phyloP scores from a whole-genome alignment of 2,797 vertebrate species.

The Notolepis coatsorum region DNA sequence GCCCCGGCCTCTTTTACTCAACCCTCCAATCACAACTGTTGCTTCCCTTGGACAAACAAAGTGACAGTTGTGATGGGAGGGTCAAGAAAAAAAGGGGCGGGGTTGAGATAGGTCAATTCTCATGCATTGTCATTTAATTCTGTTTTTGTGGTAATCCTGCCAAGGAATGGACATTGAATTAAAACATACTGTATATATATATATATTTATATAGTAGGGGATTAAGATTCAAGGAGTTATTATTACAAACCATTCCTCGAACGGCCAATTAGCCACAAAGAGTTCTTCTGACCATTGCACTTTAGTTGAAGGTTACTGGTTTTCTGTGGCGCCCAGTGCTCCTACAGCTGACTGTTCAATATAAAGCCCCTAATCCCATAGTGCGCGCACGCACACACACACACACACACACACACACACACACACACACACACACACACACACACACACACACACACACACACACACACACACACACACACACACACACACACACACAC shows the following conservation, averaged over 20 bases:
- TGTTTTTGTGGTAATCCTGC: too few relatives aligned
- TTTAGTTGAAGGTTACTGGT: background rate
- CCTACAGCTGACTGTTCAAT: constrained; percentile 39
- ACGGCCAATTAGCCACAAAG: background rate
- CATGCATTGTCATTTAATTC: too few relatives aligned
- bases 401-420: constrained; percentile 1
- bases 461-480: background rate
- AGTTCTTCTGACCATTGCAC: background rate
- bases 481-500: background rate
- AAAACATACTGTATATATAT: too few relatives aligned
- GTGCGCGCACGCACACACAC: background rate
- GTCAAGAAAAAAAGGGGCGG: too few relatives aligned
- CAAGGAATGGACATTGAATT: too few relatives aligned
- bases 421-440: background rate
- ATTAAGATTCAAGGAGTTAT: constrained; percentile 10
- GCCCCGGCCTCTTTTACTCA: too few relatives aligned
- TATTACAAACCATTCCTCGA: background rate
- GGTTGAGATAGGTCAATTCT: too few relatives aligned
- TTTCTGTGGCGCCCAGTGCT: constrained; percentile 25
- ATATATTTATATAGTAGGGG: too few relatives aligned
- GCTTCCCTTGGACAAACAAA: too few relatives aligned
- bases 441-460: constrained; percentile 1
- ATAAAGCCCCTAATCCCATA: constrained; percentile 29
- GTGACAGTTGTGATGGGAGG: too few relatives aligned
- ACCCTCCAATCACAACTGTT: too few relatives aligned